These are phyloP conservation scores for Eleginops maclovinus DNA, from an alignment of 2,113 vertebrate genomes.

Conservation along the genomic window DNA sequence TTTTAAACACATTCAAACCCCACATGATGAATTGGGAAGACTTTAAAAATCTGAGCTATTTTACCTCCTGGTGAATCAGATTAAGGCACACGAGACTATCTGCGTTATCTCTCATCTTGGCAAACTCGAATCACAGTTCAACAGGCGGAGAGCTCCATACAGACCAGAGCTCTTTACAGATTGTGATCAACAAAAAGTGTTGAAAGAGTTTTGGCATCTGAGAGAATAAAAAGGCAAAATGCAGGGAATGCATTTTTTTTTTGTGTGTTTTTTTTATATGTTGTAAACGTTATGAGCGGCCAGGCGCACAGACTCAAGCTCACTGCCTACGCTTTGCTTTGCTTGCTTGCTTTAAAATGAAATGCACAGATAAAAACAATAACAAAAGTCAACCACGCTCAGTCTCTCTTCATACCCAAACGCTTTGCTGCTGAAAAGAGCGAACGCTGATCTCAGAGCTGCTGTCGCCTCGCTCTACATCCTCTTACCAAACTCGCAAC, in stretches of 20 bases:
- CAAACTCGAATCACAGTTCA: slow-evolving; percentile 53
- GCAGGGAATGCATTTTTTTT: slow-evolving; percentile 82
- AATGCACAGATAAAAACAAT: slow-evolving; percentile 72
- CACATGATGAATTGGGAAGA: slow-evolving; percentile 37
- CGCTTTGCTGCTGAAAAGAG: slow-evolving; percentile 31
- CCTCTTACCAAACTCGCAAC: slow-evolving; percentile 18
- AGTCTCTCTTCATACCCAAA: slow-evolving; percentile 41
- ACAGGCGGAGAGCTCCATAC: slow-evolving; percentile 23
- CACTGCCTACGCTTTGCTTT: slow-evolving; percentile 42
- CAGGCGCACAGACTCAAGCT: slow-evolving; percentile 74
- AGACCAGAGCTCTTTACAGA: slow-evolving; percentile 41
- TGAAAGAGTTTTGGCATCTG: slow-evolving; percentile 86
- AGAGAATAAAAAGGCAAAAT: slow-evolving; percentile 69
- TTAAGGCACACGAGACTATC: slow-evolving; percentile 70
- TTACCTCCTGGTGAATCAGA: slow-evolving; percentile 72
- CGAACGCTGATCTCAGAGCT: slow-evolving; percentile 14
- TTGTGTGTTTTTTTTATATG: not conserved
- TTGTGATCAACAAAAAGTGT: slow-evolving; percentile 31
- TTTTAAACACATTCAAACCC: slow-evolving; percentile 33
- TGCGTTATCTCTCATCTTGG: slow-evolving; percentile 43
- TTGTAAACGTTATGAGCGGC: slow-evolving; percentile 86
- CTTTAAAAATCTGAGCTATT: slow-evolving; percentile 19
- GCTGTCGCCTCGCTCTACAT: slow-evolving; percentile 20
- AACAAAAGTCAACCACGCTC: slow-evolving; percentile 57
- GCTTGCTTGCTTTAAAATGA: slow-evolving; percentile 63